Conservation (phyloP, 2,888 invertebrate species). For the Caenorhabditis sp. region DNA sequence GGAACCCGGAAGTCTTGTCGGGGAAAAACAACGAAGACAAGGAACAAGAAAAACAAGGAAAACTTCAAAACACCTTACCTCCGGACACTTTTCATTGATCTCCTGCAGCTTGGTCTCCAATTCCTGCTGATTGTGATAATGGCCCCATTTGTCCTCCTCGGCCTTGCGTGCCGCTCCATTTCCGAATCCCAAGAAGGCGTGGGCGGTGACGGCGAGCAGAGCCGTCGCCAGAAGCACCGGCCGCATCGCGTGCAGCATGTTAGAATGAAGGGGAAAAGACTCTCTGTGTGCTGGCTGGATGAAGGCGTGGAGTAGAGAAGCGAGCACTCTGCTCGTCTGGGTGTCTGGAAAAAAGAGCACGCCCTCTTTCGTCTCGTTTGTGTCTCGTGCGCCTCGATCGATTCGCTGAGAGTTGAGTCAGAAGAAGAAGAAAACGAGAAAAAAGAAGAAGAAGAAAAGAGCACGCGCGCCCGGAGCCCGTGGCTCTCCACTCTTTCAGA, state of each 20-base stretch:
- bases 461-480: constrained; percentile 20
- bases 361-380: constrained; percentile 12
- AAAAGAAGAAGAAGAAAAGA: constrained; percentile 28
- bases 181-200: constrained; percentile 64
- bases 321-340: constrained; percentile 3
- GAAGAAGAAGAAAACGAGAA: constrained; percentile 8
- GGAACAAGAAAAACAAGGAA: not conserved
- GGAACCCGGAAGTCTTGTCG: not conserved
- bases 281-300: constrained; percentile 26
- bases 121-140: constrained; percentile 80
- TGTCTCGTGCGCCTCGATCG: not conserved
- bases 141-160: constrained; percentile 75
- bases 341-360: constrained; percentile 36
- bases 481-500: constrained; percentile 36
- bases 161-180: constrained; percentile 42
- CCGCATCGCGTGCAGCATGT: constrained; percentile 59
- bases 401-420: not conserved
- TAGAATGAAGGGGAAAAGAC: constrained; percentile 32
- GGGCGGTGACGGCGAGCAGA: constrained; percentile 50
- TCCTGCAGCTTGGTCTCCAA: constrained; percentile 75
- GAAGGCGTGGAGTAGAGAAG: constrained; percentile 25
- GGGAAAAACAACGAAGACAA: not conserved
- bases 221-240: constrained; percentile 52
- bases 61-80: constrained; percentile 86
- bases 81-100: constrained; percentile 88